A percentile compares a stretch with the other conserved stretches of the same genome.
Conservation (phyloP, 2,888 invertebrate genomes). For the Oscheius onirici region DNA sequence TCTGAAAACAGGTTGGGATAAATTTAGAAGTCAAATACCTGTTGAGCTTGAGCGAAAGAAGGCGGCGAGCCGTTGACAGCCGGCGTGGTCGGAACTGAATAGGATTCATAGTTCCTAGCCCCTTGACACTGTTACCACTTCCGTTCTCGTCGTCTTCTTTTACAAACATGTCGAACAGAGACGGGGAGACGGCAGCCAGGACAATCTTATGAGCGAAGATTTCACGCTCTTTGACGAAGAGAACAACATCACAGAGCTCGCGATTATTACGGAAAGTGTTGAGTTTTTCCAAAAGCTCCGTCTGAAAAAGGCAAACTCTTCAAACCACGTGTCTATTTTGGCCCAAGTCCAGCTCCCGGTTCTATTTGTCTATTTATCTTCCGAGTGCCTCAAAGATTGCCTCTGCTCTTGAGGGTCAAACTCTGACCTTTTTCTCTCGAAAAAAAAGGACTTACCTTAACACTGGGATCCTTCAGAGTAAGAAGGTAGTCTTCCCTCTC, state of each 20-base stretch:
- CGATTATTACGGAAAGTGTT: slow-evolving; percentile 77
- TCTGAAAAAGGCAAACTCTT: slow-evolving; percentile 46
- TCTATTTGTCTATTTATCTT: neutral
- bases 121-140: neutral
- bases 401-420: neutral
- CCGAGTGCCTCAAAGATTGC: slow-evolving; percentile 15
- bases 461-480: slow-evolving; percentile 55
- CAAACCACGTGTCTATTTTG: slow-evolving; percentile 17
- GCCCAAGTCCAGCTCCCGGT: slow-evolving; percentile 1
- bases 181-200: slow-evolving; percentile 65
- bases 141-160: slow-evolving; percentile 37
- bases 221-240: slow-evolving; percentile 82
- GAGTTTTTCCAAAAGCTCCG: slow-evolving; percentile 69
- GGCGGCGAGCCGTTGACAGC: neutral
- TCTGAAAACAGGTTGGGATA: neutral
- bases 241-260: slow-evolving; percentile 86
- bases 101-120: neutral
- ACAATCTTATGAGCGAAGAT: slow-evolving; percentile 79
- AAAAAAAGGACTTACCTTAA: slow-evolving; percentile 52
- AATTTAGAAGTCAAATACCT: neutral
- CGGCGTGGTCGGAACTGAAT: neutral
- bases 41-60: neutral
- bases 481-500: slow-evolving; percentile 60
- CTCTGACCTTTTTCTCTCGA: neutral
- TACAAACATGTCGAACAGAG: slow-evolving; percentile 65